Evolutionary conservation across 2,113 vertebrate genomes (phyloP).

Genomic region (Chaetura pelagica): DNA sequence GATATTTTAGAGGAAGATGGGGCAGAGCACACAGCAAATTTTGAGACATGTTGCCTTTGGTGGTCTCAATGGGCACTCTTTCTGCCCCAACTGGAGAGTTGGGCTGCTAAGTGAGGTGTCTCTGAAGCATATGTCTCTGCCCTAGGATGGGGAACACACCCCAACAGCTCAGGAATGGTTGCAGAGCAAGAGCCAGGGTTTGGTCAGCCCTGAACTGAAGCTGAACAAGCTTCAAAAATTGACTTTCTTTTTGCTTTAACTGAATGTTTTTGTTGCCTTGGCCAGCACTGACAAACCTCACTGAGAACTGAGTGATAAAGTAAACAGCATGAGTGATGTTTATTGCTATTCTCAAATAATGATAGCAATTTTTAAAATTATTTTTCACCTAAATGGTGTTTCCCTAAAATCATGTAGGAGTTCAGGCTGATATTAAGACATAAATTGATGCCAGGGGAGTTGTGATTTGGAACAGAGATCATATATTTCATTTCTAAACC

Average conservation of each 20-base stretch:
- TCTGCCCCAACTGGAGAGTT: background rate
- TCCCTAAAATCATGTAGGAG: constrained; percentile 54
- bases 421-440: constrained; percentile 51
- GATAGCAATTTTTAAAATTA: constrained; percentile 47
- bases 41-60: background rate
- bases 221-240: background rate
- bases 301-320: constrained; percentile 43
- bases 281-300: background rate
- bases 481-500: constrained; percentile 47
- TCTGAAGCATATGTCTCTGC: rapidly evolving
- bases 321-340: constrained; percentile 47
- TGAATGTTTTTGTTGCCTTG: background rate
- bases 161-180: background rate
- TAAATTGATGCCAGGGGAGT: constrained; percentile 12
- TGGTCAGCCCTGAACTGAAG: background rate
- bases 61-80: rapidly evolving
- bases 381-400: constrained; percentile 62
- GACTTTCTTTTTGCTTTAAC: background rate
- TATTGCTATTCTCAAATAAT: constrained; percentile 51
- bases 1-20: background rate
- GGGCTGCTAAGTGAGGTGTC: background rate
- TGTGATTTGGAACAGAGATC: constrained; percentile 52
- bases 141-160: rapidly evolving
- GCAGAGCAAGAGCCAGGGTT: background rate
- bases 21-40: background rate